phyloP scores from a whole-genome alignment of 92 coral and sea anemone genomes.

The Epizoanthus rinbou region DNA sequence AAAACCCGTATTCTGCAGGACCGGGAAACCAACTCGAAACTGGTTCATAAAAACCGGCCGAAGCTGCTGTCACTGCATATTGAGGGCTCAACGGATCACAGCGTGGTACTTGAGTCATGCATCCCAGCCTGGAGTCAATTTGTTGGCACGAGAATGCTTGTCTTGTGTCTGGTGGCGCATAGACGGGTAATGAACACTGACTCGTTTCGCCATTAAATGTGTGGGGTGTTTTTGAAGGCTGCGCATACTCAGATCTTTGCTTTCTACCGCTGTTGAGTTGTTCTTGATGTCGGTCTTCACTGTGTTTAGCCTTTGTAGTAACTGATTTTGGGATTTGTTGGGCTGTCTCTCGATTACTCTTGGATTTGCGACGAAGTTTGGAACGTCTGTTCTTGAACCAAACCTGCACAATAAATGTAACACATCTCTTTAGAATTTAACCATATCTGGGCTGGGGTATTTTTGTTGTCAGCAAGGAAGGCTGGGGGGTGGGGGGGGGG shows the following conservation, averaged over 20 bases:
- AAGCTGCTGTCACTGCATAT: slow-evolving; percentile 3
- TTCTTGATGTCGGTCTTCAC: neutral
- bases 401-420: slow-evolving; percentile 2
- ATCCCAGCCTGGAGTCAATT: slow-evolving; percentile 15
- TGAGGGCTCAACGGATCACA: slow-evolving; percentile 6
- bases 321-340: neutral
- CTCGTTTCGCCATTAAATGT: neutral
- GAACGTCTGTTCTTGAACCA: slow-evolving; percentile 44
- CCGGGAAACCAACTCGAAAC: slow-evolving; percentile 5
- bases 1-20: neutral
- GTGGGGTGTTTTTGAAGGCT: neutral
- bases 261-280: neutral
- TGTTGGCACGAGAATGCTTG: slow-evolving; percentile 8
- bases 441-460: no score
- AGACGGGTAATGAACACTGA: neutral
- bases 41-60: slow-evolving; percentile 22
- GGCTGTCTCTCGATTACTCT: neutral
- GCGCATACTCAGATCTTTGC: neutral
- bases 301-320: slow-evolving; percentile 9
- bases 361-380: slow-evolving; percentile 5
- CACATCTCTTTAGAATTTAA: neutral
- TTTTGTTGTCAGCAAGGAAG: no score
- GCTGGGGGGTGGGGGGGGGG: no score
- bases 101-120: neutral
- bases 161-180: neutral